phyloP scores from a whole-genome alignment of 2,113 vertebrate species.

The Alethe castanea region DNA sequence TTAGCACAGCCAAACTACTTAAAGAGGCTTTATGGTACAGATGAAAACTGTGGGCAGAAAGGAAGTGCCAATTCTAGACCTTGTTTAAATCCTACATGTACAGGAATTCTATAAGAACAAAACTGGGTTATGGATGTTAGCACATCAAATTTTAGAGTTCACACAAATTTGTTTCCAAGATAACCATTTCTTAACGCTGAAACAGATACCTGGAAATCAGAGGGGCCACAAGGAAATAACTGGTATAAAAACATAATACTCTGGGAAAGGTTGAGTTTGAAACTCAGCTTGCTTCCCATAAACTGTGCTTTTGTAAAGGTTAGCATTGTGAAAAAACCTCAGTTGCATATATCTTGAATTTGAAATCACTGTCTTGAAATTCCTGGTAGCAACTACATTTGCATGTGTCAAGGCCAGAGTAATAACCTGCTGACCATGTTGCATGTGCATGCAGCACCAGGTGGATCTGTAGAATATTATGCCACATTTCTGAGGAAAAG shows the following conservation, averaged over 20 bases:
- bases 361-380: not conserved
- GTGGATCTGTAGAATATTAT: not conserved
- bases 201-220: not conserved
- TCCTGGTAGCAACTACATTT: not conserved
- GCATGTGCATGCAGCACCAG: not conserved
- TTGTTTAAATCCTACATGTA: not conserved
- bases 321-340: not conserved
- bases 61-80: not conserved
- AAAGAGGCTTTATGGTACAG: not conserved
- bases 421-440: not conserved
- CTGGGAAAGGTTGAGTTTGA: not conserved
- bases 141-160: not conserved
- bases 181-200: not conserved
- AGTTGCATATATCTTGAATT: not conserved
- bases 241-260: not conserved
- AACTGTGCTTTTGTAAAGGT: not conserved
- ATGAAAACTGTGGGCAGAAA: not conserved
- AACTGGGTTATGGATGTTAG: not conserved
- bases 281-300: not conserved
- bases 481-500: not conserved
- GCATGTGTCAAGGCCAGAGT: not conserved
- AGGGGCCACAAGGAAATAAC: not conserved
- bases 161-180: not conserved
- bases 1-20: not conserved
- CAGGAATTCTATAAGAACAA: not conserved